Evolutionary conservation across 2,113 vertebrate species (phyloP).

Genomic region (Crotalus helleri): DNA sequence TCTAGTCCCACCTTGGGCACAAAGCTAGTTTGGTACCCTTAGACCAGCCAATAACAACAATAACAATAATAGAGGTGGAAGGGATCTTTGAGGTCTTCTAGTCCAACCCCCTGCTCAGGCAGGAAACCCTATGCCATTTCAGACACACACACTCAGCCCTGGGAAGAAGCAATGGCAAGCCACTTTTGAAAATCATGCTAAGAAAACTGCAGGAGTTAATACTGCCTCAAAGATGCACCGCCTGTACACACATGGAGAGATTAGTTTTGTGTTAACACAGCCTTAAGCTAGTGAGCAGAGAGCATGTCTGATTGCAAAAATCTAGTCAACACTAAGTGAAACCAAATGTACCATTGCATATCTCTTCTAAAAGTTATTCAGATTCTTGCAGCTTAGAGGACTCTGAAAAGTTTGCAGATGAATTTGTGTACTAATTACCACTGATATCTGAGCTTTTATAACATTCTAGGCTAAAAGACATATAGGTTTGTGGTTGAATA

Average conservation of each 20-base stretch:
- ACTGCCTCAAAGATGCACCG: fast-evolving
- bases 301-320: background rate
- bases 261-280: background rate
- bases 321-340: background rate
- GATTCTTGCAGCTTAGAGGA: background rate
- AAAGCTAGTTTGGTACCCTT: background rate
- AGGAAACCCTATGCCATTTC: too few species aligned
- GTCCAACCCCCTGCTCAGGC: too few species aligned
- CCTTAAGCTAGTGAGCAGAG: background rate
- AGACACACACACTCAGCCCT: background rate
- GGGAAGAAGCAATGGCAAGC: background rate
- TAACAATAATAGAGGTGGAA: too few species aligned
- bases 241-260: background rate
- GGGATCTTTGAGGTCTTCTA: too few species aligned
- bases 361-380: background rate
- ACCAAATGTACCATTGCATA: background rate
- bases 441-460: background rate
- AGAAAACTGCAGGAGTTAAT: background rate
- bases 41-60: background rate
- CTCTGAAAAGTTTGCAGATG: background rate
- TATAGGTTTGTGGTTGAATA: background rate
- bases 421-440: background rate
- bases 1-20: background rate
- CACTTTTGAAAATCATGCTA: background rate
- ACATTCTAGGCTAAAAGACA: background rate